Conservation (phyloP, 2,888 invertebrate genomes). For the Venusia cambrica region DNA sequence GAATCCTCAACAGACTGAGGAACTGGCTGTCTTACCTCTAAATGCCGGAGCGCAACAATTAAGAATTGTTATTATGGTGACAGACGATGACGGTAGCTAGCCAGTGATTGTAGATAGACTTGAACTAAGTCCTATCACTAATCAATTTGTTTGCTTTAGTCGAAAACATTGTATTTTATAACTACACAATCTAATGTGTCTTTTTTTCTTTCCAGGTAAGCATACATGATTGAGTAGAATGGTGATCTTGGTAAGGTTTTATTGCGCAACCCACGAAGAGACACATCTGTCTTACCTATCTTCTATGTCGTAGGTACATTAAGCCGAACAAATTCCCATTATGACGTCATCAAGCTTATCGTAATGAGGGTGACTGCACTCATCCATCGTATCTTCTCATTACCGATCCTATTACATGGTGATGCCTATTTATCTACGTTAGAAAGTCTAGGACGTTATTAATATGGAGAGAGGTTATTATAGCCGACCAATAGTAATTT, state of each 20-base stretch:
- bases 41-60: too few species aligned
- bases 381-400: slow-evolving; percentile 60
- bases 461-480: slow-evolving; percentile 74
- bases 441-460: slow-evolving; percentile 72
- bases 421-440: slow-evolving; percentile 56
- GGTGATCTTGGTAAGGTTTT: slow-evolving; percentile 15
- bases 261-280: background rate
- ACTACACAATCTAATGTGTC: background rate
- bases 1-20: too few species aligned
- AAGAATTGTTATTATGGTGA: too few species aligned
- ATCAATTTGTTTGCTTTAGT: too few species aligned
- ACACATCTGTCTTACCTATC: slow-evolving; percentile 2
- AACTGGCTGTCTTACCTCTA: too few species aligned
- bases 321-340: slow-evolving; percentile 11
- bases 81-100: too few species aligned
- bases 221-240: slow-evolving; percentile 10
- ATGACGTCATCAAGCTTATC: slow-evolving; percentile 23
- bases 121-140: too few species aligned
- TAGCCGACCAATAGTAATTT: slow-evolving; percentile 57
- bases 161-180: too few species aligned
- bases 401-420: slow-evolving; percentile 53
- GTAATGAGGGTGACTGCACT: slow-evolving; percentile 47
- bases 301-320: slow-evolving; percentile 3
- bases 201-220: slow-evolving; percentile 43
- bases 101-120: too few species aligned